Percentiles rank a stretch among this genome's conserved stretches.
Conservation (phyloP, 2,888 invertebrate species). For the Diarsia rubi region DNA sequence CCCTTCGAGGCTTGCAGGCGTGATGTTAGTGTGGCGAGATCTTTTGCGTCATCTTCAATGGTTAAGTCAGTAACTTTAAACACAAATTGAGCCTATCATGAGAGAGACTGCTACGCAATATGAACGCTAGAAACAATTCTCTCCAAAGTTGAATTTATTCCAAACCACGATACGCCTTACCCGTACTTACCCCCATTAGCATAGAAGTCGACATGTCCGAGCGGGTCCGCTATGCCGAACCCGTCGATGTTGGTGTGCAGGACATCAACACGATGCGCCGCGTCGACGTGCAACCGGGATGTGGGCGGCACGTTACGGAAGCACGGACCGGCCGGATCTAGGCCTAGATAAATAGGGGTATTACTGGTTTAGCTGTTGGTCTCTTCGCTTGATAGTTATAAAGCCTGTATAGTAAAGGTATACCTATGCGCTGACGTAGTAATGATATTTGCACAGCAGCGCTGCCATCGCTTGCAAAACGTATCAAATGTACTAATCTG, state of each 20-base stretch:
- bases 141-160: not conserved
- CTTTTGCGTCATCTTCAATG: not conserved
- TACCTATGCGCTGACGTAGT: not conserved
- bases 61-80: not conserved
- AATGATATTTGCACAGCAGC: not conserved
- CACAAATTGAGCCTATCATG: not conserved
- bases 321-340: slow-evolving; percentile 88
- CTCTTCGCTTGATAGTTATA: not conserved
- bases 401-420: not conserved
- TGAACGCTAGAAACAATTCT: not conserved
- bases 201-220: slow-evolving; percentile 85
- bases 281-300: slow-evolving; percentile 78
- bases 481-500: not conserved
- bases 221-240: slow-evolving; percentile 83
- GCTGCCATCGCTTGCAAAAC: not conserved
- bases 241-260: slow-evolving; percentile 87
- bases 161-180: not conserved
- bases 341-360: slow-evolving; percentile 67
- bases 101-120: not conserved
- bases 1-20: no score
- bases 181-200: slow-evolving; percentile 82
- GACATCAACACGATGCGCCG: slow-evolving; percentile 80
- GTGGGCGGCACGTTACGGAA: slow-evolving; percentile 80
- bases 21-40: not conserved
- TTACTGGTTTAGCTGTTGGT: slow-evolving; percentile 1